Conservation (phyloP, 1,140 invertebrate species). For the Neodiprion virginianus region DNA sequence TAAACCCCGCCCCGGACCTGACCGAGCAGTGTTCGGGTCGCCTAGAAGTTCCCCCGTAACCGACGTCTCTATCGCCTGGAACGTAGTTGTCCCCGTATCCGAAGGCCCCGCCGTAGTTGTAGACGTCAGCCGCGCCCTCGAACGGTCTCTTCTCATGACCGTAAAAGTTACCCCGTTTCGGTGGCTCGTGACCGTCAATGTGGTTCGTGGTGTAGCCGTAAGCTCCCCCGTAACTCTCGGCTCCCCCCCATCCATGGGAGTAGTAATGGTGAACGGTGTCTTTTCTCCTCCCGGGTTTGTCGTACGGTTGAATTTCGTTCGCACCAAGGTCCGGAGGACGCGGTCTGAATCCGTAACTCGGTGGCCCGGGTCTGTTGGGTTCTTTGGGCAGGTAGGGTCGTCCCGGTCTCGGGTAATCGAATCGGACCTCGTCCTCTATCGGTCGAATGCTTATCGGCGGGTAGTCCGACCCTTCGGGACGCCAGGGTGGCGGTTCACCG, state of each 20-base stretch:
- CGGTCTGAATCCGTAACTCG: too few relatives aligned
- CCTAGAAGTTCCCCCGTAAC: constrained; percentile 25
- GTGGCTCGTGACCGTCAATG: constrained; percentile 14
- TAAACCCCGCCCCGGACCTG: constrained; percentile 74
- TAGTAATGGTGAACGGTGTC: constrained; percentile 42
- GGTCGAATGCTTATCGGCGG: not conserved
- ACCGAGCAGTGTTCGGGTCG: constrained; percentile 67
- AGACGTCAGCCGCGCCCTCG: constrained; percentile 17
- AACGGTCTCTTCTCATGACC: constrained; percentile 10
- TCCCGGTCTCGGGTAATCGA: constrained; percentile 12
- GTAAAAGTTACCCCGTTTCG: constrained; percentile 28
- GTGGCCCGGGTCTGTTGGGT: constrained; percentile 24
- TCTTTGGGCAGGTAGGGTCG: constrained; percentile 24
- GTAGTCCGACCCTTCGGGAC: not conserved
- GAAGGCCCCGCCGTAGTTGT: constrained; percentile 47
- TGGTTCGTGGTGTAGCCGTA: not conserved
- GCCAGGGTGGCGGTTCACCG: not conserved
- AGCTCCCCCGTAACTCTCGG: not conserved
- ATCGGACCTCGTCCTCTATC: constrained; percentile 14
- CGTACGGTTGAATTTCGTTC: constrained; percentile 35
- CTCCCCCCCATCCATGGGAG: constrained; percentile 39
- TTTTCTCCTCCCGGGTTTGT: constrained; percentile 24
- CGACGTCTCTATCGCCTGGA: constrained; percentile 33
- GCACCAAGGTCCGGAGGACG: constrained; percentile 20
- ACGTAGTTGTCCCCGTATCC: constrained; percentile 46